Evolutionary conservation across 1,140 invertebrate species (phyloP), one percentile per base, ranked within the genome.

Genomic region (Belonocnema kinseyi): DNA sequence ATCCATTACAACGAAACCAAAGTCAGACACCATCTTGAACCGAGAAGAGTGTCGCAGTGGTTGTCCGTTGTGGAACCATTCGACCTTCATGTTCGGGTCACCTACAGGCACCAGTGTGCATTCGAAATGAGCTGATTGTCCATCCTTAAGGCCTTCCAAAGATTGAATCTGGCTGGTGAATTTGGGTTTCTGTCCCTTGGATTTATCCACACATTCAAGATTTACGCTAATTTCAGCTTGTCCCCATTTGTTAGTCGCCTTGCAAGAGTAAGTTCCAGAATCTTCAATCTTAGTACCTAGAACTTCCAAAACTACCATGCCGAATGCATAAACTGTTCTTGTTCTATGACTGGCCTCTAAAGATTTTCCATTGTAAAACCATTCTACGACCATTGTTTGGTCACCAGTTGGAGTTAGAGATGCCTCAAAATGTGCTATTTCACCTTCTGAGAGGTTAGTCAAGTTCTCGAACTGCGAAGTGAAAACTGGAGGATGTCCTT

Each of bases 301-400:
- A 82, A 99, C 97, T 92, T 98, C 97, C 6, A 98, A 92, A 50
- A 98, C 96, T n/a, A 98, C 97, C 94, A 98, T 97, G 73, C 97
- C 97, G 88, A 99, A 98, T 1, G 97, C 97, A 86, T 98, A 97
- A 26, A 98, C 97, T 50, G 97, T 98, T 85, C 97, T 93, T 53
- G 96, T 96, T 51, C 97, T 94, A 89, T 97, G 96, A 90, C 96
- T 97, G 26, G 97, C 97, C 91, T 97, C 96, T 70, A 99, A 93
- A 0, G 94, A 86, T 89, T 98, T 95, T 51, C 96, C 96, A 89
- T 99, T 98, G 85, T 97, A 98, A 93, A 98, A 98, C 98, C 98
- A 99, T 93, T 99, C 97, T 40, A 99, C 97, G 40, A 95, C 94
- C 98, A 99, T 99, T 40, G 95, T 97, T 87, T 99, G 97, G 89